A percentile compares a stretch with the other conserved stretches of the same genome.
These are phyloP conservation scores for Phoxinus phoxinus DNA, from an alignment of 2,113 vertebrate genomes.

Conservation along the genomic window DNA sequence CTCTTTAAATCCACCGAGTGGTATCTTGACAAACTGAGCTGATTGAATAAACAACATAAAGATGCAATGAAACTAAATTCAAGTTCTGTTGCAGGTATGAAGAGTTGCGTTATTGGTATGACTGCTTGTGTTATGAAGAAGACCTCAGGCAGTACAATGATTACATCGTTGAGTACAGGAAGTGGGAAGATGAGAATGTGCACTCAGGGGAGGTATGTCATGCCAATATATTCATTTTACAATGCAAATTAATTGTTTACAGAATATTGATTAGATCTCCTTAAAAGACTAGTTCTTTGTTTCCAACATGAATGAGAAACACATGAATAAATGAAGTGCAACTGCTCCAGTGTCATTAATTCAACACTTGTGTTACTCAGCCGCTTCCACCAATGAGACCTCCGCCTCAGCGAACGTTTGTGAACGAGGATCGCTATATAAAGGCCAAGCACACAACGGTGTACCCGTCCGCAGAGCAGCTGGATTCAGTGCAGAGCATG, in stretches of 20 bases:
- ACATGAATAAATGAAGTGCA: neutral
- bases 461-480: slow-evolving; percentile 92
- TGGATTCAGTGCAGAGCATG: slow-evolving; percentile 92
- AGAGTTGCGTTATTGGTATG: slow-evolving; percentile 81
- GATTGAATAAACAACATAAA: neutral
- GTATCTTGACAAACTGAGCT: neutral
- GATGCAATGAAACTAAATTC: neutral
- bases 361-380: neutral
- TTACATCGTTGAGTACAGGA: slow-evolving; percentile 68
- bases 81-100: slow-evolving; percentile 70
- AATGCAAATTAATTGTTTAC: neutral
- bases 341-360: neutral
- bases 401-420: slow-evolving; percentile 82
- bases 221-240: neutral
- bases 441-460: slow-evolving; percentile 94
- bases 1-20: neutral
- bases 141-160: slow-evolving; percentile 75
- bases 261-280: neutral
- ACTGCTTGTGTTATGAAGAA: slow-evolving; percentile 78
- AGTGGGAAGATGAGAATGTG: slow-evolving; percentile 63
- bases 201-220: slow-evolving; percentile 46
- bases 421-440: slow-evolving; percentile 91
- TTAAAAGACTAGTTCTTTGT: neutral
- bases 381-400: slow-evolving; percentile 52
- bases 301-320: slow-evolving; percentile 5